Conservation (phyloP, 2,888 invertebrate species). For the Melanostoma scalare region DNA sequence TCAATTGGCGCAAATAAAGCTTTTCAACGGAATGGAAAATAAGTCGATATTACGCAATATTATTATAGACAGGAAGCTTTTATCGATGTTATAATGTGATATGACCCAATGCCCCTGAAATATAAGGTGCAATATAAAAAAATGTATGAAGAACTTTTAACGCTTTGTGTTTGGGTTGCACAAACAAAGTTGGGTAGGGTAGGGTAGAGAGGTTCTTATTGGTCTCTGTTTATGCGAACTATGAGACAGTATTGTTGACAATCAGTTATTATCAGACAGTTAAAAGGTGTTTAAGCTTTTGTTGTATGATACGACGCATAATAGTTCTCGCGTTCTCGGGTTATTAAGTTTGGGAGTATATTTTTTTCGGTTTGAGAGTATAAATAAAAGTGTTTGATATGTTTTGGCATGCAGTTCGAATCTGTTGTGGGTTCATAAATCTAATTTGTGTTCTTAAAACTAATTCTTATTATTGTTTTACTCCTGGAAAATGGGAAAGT, state of each 20-base stretch:
- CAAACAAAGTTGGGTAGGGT: slow-evolving; percentile 15
- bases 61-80: slow-evolving; percentile 28
- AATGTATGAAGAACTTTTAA: slow-evolving; percentile 18
- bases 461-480: slow-evolving; percentile 10
- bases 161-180: slow-evolving; percentile 18
- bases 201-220: background rate
- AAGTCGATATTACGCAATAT: slow-evolving; percentile 28
- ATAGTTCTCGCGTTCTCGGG: slow-evolving; percentile 40
- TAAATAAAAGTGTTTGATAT: slow-evolving; percentile 56
- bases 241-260: slow-evolving; percentile 19
- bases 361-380: too few species aligned
- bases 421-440: slow-evolving; percentile 43
- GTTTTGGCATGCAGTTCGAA: slow-evolving; percentile 48
- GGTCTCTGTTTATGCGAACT: background rate
- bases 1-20: slow-evolving; percentile 32
- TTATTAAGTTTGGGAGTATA: slow-evolving; percentile 41
- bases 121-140: slow-evolving; percentile 31
- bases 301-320: slow-evolving; percentile 13
- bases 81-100: slow-evolving; percentile 17
- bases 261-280: slow-evolving; percentile 49
- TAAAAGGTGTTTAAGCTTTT: slow-evolving; percentile 44
- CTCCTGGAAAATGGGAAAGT: slow-evolving; percentile 61
- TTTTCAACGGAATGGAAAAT: background rate
- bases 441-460: slow-evolving; percentile 31
- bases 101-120: slow-evolving; percentile 64